phyloP scores from a whole-genome alignment of 2,797 vertebrate species.

The Phrynocephalus guinanensis region DNA sequence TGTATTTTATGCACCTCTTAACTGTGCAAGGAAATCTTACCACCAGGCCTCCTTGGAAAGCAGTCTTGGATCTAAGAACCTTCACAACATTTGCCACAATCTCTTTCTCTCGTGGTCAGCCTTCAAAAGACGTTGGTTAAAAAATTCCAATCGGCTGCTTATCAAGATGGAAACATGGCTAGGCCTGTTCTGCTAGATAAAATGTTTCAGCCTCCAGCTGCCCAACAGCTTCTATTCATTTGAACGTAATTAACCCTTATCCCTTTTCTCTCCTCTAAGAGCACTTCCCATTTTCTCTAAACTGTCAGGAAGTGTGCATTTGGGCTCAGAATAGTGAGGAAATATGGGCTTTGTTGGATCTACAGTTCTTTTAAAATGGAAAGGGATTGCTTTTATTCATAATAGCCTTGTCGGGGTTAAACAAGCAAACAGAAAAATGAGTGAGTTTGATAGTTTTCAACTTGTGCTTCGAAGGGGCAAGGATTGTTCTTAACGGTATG shows the following conservation, averaged over 20 bases:
- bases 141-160: constrained; percentile 72
- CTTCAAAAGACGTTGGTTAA: constrained; percentile 32
- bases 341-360: constrained; percentile 54
- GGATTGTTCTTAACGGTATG: neutral
- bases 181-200: constrained; percentile 83
- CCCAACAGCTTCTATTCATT: constrained; percentile 81
- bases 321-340: neutral
- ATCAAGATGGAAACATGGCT: constrained; percentile 81
- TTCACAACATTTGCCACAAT: constrained; percentile 53
- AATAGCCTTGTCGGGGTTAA: constrained; percentile 59
- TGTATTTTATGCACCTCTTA: neutral
- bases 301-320: constrained; percentile 42
- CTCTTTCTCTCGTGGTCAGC: constrained; percentile 46
- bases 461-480: neutral
- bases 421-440: constrained; percentile 15
- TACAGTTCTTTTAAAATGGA: constrained; percentile 55
- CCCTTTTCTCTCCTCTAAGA: constrained; percentile 77
- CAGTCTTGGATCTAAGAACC: constrained; percentile 13
- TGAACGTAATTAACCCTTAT: constrained; percentile 75
- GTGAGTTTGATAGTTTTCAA: neutral
- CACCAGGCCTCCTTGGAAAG: constrained; percentile 29
- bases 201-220: constrained; percentile 79
- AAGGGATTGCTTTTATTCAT: constrained; percentile 47
- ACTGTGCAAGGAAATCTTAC: neutral
- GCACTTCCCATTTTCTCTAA: constrained; percentile 77